Percentiles rank a stretch among this genome's conserved stretches.
These are phyloP conservation scores for Gulo gulo DNA, from an alignment of 2,113 vertebrate genomes.

Conservation along the genomic window DNA sequence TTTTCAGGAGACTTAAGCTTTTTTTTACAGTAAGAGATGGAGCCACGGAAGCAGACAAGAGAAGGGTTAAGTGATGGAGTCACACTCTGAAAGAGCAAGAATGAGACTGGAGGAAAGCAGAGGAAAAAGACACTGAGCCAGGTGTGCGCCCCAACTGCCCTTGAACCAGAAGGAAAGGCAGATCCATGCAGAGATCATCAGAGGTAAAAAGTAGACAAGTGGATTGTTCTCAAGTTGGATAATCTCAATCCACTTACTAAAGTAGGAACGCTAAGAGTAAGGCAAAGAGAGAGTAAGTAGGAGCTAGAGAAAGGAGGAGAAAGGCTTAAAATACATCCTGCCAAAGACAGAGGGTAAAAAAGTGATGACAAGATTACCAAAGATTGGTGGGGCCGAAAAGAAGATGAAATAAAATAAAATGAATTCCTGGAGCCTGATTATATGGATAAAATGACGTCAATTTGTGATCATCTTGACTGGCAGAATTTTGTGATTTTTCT, in stretches of 20 bases:
- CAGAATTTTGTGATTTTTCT: slow-evolving; percentile 10
- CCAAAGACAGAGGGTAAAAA: not conserved
- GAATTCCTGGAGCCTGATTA: not conserved
- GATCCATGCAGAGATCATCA: not conserved
- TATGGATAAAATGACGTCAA: not conserved
- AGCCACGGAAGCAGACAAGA: not conserved
- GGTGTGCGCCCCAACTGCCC: not conserved
- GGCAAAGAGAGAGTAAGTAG: not conserved
- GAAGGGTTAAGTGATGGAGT: not conserved
- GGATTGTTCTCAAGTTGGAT: not conserved
- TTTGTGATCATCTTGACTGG: not conserved
- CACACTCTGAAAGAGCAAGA: not conserved
- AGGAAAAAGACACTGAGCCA: not conserved
- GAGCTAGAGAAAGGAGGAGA: not conserved
- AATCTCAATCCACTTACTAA: not conserved
- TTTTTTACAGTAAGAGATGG: not conserved
- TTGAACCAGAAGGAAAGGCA: not conserved
- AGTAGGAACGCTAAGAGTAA: not conserved
- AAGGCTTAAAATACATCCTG: not conserved
- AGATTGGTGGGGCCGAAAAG: not conserved
- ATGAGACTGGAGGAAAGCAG: not conserved
- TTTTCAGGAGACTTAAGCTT: not conserved
- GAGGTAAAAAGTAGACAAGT: not conserved
- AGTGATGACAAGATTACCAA: not conserved
- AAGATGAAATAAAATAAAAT: not conserved